phyloP scores from a whole-genome alignment of 64 coral and sea anemone species.

The Catalaphyllia jardinei region DNA sequence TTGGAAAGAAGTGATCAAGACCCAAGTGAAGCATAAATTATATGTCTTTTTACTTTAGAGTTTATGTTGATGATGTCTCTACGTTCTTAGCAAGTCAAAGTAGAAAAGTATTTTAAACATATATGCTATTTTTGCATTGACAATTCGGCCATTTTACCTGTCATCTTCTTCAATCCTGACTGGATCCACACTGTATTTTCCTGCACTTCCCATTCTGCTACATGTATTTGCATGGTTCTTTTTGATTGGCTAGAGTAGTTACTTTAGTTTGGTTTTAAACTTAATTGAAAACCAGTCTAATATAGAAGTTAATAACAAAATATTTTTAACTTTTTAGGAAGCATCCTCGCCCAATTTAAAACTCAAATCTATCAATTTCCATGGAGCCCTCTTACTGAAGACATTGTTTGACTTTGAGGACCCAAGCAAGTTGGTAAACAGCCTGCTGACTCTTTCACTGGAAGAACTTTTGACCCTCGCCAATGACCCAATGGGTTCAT shows the following conservation, averaged over 20 bases:
- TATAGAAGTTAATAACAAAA: too few species aligned
- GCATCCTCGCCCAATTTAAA: not conserved
- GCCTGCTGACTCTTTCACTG: constrained; percentile 50
- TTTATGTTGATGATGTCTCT: too few species aligned
- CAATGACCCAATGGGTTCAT: constrained; percentile 57
- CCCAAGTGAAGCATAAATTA: too few species aligned
- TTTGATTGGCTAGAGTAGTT: not conserved
- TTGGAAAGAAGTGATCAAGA: too few species aligned
- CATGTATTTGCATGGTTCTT: not conserved
- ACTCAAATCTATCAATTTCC: constrained; percentile 65
- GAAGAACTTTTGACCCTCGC: constrained; percentile 57
- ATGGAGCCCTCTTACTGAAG: constrained; percentile 77
- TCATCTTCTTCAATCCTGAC: not conserved
- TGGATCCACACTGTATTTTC: not conserved
- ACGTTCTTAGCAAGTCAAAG: too few species aligned
- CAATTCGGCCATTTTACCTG: too few species aligned
- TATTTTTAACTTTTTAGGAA: constrained; percentile 9
- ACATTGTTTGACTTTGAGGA: constrained; percentile 75
- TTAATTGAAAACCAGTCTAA: too few species aligned
- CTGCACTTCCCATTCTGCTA: not conserved
- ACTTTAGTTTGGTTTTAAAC: not conserved
- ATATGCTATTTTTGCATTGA: too few species aligned
- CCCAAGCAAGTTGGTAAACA: constrained; percentile 45
- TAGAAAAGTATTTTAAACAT: too few species aligned
- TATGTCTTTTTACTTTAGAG: too few species aligned